These are phyloP conservation scores for Meghimatium bilineatum DNA, from an alignment of 2,888 invertebrate genomes.

Conservation along the genomic window DNA sequence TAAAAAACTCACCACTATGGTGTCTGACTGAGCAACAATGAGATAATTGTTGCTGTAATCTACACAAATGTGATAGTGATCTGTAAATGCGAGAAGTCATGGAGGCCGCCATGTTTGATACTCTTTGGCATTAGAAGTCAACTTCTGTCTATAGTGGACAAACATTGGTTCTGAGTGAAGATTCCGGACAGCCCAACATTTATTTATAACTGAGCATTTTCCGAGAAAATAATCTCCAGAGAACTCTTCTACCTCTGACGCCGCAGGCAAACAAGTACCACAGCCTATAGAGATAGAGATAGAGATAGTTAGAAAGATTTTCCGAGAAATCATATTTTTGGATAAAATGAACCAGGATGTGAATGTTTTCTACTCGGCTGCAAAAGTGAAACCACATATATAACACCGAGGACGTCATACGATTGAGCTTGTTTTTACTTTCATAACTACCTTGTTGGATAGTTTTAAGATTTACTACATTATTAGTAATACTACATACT, in stretches of 20 bases:
- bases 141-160: neutral
- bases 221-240: too few species aligned
- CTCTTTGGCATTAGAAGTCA: neutral
- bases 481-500: too few species aligned
- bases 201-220: neutral
- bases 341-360: neutral
- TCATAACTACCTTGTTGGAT: too few species aligned
- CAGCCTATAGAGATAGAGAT: too few species aligned
- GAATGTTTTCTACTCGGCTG: too few species aligned
- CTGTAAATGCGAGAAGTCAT: neutral
- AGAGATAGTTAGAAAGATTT: too few species aligned
- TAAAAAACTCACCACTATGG: neutral
- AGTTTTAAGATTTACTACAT: too few species aligned
- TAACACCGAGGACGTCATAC: too few species aligned
- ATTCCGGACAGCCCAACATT: neutral
- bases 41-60: neutral
- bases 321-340: neutral
- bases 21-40: neutral
- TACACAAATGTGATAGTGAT: neutral
- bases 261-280: too few species aligned
- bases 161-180: neutral
- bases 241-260: too few species aligned
- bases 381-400: too few species aligned
- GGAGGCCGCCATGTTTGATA: conserved; percentile 5
- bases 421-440: too few species aligned